Base-by-base conservation (phyloP, 2,888 invertebrate genomes). In the Drosophila algonquin region DNA sequence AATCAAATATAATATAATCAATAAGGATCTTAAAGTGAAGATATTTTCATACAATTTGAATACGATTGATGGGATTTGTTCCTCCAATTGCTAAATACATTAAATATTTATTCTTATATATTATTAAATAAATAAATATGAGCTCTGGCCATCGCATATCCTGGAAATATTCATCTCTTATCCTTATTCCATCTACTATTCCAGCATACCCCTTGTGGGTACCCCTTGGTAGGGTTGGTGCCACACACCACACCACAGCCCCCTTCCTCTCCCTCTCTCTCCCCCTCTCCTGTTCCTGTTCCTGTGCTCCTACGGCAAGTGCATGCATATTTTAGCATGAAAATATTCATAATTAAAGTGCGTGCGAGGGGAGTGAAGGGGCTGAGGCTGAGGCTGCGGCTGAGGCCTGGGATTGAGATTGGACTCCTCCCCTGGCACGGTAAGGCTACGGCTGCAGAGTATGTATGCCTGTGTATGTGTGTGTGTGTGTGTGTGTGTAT, bases 311-410 rank as follows among this genome's bases (percentile, higher is more conserved):
- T 35, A 30, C 50, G 57, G 59, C 77, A 63, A 77, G 77, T 74
- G 84, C 71, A 79, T 76, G 76, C 79, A 85, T 86, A 88, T 86
- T 81, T 83, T 73, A 88, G 79, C 75, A 81, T 76, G 80, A 83
- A 85, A 85, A 86, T 85, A 88, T 85, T 83, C 86, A 88, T 85
- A 88, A 85, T 85, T 85, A 83, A 87, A 87, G 77, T 87, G 89
- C 89, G 87, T 84, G 76, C 63, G 40, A 63, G 40, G 40, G 40
- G 14, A 14, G 74, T 60, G 70, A 55, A 52, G 46, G 40, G 48
- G 68, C 50, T 24, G 48, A 16, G 27, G 45, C 50, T 24, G 48
- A 16, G 27, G 45, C 21, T 21, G 21, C 1, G 21, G 2, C 50
- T 24, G 48, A 16, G 27, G 45, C 35, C 35, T 56, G 46, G 47